Conservation (phyloP, 2,888 invertebrate species). For the Norana najaformis region DNA sequence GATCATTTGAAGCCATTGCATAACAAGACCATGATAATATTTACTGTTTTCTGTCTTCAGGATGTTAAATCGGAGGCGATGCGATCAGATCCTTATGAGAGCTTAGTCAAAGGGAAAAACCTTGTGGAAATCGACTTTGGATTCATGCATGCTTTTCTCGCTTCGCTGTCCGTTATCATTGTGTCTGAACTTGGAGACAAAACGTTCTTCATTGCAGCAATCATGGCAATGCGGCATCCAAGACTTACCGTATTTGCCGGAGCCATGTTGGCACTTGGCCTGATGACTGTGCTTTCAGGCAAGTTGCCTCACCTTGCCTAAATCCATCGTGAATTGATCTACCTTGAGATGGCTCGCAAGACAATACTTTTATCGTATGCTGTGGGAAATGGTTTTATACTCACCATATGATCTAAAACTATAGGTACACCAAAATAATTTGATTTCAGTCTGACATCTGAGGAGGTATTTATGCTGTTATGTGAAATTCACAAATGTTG, state of each 20-base stretch:
- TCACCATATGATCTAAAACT: neutral
- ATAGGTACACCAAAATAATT: neutral
- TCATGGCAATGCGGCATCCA: conserved; percentile 98
- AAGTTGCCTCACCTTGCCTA: conserved; percentile 24
- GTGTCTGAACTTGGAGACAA: conserved; percentile 98
- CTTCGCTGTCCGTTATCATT: conserved; percentile 91
- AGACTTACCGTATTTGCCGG: conserved; percentile 83
- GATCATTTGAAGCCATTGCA: neutral
- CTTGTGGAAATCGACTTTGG: conserved; percentile 63
- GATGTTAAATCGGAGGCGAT: conserved; percentile 28
- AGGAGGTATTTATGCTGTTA: neutral
- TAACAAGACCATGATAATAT: neutral
- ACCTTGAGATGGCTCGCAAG: neutral
- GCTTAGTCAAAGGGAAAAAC: conserved; percentile 29
- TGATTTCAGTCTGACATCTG: neutral
- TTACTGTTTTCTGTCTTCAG: conserved; percentile 15
- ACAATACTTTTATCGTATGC: neutral
- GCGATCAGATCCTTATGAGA: conserved; percentile 37
- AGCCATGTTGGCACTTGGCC: conserved; percentile 85
- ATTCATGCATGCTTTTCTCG: conserved; percentile 90
- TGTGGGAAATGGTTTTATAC: neutral
- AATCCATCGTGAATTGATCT: neutral
- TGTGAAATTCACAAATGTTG: neutral
- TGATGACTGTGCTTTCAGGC: conserved; percentile 93
- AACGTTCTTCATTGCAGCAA: conserved; percentile 98